Evolutionary conservation across 64 coral and sea anemone species (phyloP).

Genomic region (Catalaphyllia jardinei): DNA sequence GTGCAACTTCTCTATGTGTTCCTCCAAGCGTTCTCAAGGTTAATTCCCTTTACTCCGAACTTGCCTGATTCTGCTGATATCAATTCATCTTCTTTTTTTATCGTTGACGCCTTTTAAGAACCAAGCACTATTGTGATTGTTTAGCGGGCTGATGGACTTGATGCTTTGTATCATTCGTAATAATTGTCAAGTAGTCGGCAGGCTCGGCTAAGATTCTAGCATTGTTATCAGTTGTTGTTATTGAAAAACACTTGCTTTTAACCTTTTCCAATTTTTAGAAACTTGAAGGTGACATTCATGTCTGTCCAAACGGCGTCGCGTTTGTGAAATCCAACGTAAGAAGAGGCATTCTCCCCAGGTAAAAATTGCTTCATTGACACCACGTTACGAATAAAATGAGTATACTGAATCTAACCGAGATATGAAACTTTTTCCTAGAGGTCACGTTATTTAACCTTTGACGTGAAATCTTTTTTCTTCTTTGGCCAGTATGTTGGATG

Average conservation of each 20-base stretch:
- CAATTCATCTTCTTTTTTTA: constrained; percentile 50
- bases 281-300: constrained; percentile 88
- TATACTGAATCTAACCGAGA: too few species aligned
- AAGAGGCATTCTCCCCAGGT: constrained; percentile 82
- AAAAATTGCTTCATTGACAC: neutral
- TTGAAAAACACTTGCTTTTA: neutral
- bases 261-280: constrained; percentile 35
- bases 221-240: too few species aligned
- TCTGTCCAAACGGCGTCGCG: constrained; percentile 88
- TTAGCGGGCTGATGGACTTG: too few species aligned
- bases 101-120: neutral
- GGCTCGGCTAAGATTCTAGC: too few species aligned
- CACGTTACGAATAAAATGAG: neutral
- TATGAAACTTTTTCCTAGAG: too few species aligned
- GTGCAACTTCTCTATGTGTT: constrained; percentile 68
- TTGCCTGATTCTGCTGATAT: neutral
- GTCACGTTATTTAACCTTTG: neutral
- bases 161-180: too few species aligned
- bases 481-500: constrained; percentile 83
- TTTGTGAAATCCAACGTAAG: constrained; percentile 83
- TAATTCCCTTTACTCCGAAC: neutral
- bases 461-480: neutral
- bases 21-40: constrained; percentile 82
- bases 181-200: too few species aligned
- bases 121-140: too few species aligned